Percentiles rank a stretch among this genome's conserved stretches.
Conservation (phyloP, 2,113 vertebrate genomes). For the Triplophysa rosa region DNA sequence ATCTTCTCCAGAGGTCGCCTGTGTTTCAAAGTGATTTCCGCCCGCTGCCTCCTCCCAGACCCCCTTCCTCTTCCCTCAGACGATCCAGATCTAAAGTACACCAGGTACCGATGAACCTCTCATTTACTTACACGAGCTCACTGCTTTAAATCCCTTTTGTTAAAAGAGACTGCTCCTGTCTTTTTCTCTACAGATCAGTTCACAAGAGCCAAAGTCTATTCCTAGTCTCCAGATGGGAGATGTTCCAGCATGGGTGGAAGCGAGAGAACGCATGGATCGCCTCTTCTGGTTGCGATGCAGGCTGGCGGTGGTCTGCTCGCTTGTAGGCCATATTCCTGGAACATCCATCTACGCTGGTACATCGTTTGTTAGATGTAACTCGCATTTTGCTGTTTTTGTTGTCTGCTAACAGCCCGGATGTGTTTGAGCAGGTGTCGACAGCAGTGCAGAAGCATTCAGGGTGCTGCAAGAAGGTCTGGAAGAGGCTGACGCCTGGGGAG, state of each 20-base stretch:
- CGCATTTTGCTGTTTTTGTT: neutral
- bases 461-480: slow-evolving; percentile 77
- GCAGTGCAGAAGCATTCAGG: slow-evolving; percentile 68
- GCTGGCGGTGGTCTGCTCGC: slow-evolving; percentile 69
- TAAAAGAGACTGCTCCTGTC: neutral
- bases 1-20: slow-evolving; percentile 80
- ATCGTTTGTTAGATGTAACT: neutral
- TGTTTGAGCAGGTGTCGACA: slow-evolving; percentile 62
- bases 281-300: slow-evolving; percentile 84
- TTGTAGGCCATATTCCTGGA: slow-evolving; percentile 70
- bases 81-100: slow-evolving; percentile 49
- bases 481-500: slow-evolving; percentile 80
- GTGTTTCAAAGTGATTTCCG: slow-evolving; percentile 61
- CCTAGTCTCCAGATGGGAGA: slow-evolving; percentile 38
- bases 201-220: neutral
- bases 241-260: slow-evolving; percentile 62
- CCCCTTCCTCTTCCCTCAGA: slow-evolving; percentile 36
- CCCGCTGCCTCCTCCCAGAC: slow-evolving; percentile 37
- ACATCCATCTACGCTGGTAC: slow-evolving; percentile 62
- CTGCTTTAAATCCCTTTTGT: neutral
- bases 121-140: neutral
- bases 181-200: slow-evolving; percentile 32
- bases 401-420: slow-evolving; percentile 33
- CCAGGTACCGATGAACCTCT: slow-evolving; percentile 22
- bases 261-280: slow-evolving; percentile 72